These are phyloP conservation scores for Drosophila rellima DNA, from an alignment of 2,888 invertebrate species.

Conservation along the genomic window DNA sequence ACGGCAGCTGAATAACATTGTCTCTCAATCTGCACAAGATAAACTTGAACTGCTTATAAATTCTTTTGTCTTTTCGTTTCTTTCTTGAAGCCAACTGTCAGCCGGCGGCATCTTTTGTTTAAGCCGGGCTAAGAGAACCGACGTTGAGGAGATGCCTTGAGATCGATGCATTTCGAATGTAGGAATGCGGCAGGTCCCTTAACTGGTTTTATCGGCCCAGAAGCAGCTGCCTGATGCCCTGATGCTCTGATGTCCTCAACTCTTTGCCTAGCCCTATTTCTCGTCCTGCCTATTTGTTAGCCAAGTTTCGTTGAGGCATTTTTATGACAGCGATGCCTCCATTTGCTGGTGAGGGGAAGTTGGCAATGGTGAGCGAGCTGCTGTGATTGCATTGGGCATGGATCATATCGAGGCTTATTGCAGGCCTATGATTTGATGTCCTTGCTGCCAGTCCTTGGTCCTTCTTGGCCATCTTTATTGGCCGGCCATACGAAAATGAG, in stretches of 20 bases:
- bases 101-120: constrained; percentile 26
- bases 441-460: constrained; percentile 5
- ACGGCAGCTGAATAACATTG: constrained; percentile 54
- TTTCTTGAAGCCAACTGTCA: constrained; percentile 12
- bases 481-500: constrained; percentile 75
- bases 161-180: constrained; percentile 41
- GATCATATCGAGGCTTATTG: constrained; percentile 29
- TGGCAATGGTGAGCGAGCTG: constrained; percentile 29
- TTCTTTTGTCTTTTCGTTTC: constrained; percentile 62
- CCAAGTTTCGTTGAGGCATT: constrained; percentile 18
- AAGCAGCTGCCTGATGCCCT: constrained; percentile 20
- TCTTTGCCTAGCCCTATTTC: constrained; percentile 8
- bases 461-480: constrained; percentile 37
- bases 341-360: constrained; percentile 45
- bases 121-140: not conserved
- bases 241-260: constrained; percentile 2
- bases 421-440: constrained; percentile 19
- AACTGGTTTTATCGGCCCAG: constrained; percentile 53
- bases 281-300: not conserved
- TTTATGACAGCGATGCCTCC: constrained; percentile 74
- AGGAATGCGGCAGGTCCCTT: constrained; percentile 40
- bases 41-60: constrained; percentile 74
- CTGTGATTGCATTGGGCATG: constrained; percentile 67
- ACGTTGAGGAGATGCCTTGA: not conserved
- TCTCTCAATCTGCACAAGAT: constrained; percentile 67